Evolutionary conservation across 35 echinoderm and acorn worm species (phyloP).

Genomic region (Anneissia japonica): DNA sequence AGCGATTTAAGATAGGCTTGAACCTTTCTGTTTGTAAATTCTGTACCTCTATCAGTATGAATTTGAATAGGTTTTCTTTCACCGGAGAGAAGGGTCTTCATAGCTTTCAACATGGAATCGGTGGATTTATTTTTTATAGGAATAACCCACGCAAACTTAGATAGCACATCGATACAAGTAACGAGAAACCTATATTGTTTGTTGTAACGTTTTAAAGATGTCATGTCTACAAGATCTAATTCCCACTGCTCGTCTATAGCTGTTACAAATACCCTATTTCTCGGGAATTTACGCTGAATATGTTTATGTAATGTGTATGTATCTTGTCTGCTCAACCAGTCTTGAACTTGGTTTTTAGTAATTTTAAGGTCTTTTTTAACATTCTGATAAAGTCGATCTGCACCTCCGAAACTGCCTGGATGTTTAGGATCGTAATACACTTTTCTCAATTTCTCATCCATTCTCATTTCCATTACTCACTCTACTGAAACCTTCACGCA

Average conservation of each 20-base stretch:
- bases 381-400: not conserved
- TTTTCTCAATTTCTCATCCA: constrained; percentile 5
- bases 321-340: constrained; percentile 2
- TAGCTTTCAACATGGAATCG: too few relatives aligned
- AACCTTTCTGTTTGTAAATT: constrained; percentile 61
- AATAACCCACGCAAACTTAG: too few relatives aligned
- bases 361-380: not conserved
- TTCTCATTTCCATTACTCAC: not conserved
- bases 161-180: too few relatives aligned
- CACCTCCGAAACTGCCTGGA: constrained; percentile 18
- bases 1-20: constrained; percentile 47
- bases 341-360: not conserved
- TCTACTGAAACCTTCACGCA: not conserved
- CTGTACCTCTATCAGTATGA: constrained; percentile 42
- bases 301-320: constrained; percentile 42
- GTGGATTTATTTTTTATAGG: too few relatives aligned
- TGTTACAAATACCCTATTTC: constrained; percentile 10
- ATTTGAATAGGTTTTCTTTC: too few relatives aligned
- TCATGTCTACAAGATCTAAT: constrained; percentile 7
- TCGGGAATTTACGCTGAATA: not conserved
- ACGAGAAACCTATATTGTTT: too few relatives aligned
- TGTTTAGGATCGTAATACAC: constrained; percentile 32
- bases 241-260: constrained; percentile 35
- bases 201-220: too few relatives aligned
- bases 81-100: too few relatives aligned